A percentile compares a stretch with the other conserved stretches of the same genome.
Evolutionary conservation across 1,140 invertebrate species (phyloP).

Genomic region (Aphelenchoides avenae): DNA sequence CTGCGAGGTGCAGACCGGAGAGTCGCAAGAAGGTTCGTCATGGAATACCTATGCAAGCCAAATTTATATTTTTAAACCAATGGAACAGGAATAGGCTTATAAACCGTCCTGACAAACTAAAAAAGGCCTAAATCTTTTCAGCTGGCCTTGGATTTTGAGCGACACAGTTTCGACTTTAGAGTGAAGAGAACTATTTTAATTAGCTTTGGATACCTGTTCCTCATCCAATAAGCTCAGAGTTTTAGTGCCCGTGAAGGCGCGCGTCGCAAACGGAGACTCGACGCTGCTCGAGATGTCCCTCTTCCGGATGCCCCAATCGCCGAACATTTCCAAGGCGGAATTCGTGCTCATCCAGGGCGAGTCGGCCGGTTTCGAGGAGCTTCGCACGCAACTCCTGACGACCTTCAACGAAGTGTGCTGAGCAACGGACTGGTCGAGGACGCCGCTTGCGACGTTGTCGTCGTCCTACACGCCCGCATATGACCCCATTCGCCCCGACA

Average conservation of each 20-base stretch:
- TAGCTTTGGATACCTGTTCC: constrained; percentile 19
- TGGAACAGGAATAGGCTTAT: no score
- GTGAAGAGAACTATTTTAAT: no score
- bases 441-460: no score
- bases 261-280: constrained; percentile 20
- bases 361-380: constrained; percentile 20
- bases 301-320: constrained; percentile 36
- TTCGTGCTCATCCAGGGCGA: constrained; percentile 39
- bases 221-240: not conserved
- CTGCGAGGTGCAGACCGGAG: constrained; percentile 34
- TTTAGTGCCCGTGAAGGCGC: constrained; percentile 31
- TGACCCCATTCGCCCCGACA: no score
- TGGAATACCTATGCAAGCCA: no score
- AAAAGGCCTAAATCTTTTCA: no score
- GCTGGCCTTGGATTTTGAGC: no score
- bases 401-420: constrained; percentile 42
- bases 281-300: constrained; percentile 33
- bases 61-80: no score
- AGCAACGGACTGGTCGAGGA: no score
- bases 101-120: no score
- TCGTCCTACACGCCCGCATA: no score
- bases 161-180: no score
- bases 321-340: constrained; percentile 43
- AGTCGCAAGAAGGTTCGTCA: constrained; percentile 3
- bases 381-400: constrained; percentile 20